Evolutionary conservation across 2,797 vertebrate genomes (phyloP).

Genomic region (Enteromius trimaculatus): DNA sequence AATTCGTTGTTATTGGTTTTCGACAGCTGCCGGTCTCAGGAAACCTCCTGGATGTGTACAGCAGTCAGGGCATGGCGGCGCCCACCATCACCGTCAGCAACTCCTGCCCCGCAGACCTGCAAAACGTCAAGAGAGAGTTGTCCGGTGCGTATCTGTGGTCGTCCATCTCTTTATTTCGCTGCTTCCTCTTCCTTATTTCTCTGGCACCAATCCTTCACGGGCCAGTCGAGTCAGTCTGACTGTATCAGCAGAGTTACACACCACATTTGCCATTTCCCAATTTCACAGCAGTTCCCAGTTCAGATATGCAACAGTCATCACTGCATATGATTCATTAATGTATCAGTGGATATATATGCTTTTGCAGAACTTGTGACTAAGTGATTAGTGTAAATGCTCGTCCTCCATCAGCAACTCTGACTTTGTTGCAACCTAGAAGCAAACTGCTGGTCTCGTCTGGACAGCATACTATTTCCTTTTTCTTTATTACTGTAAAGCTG

Average conservation of each 20-base stretch:
- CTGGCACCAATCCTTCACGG: background rate
- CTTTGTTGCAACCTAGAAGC: too few relatives aligned
- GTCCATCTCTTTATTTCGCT: constrained; percentile 25
- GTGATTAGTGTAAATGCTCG: background rate
- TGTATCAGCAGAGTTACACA: constrained; percentile 25
- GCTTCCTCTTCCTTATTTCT: constrained; percentile 32
- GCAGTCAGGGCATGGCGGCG: constrained; percentile 68
- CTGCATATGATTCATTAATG: constrained; percentile 22
- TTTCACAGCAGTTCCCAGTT: constrained; percentile 26
- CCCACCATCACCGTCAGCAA: constrained; percentile 82
- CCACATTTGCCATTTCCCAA: constrained; percentile 43
- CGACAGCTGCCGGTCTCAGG: constrained; percentile 82
- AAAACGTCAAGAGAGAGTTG: constrained; percentile 81
- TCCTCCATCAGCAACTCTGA: background rate
- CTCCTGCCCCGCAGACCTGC: constrained; percentile 86
- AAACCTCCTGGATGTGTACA: constrained; percentile 82
- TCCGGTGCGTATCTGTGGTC: constrained; percentile 69
- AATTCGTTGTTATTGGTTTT: constrained; percentile 59
- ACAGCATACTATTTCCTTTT: too few relatives aligned
- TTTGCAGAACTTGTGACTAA: constrained; percentile 36
- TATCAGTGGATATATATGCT: constrained; percentile 18
- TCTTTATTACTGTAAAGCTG: too few relatives aligned
- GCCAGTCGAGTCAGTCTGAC: constrained; percentile 33
- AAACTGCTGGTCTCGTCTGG: too few relatives aligned
- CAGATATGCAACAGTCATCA: background rate